Evolutionary conservation across 2,888 invertebrate genomes (phyloP).

Genomic region (Scaptomyza tumidula): DNA sequence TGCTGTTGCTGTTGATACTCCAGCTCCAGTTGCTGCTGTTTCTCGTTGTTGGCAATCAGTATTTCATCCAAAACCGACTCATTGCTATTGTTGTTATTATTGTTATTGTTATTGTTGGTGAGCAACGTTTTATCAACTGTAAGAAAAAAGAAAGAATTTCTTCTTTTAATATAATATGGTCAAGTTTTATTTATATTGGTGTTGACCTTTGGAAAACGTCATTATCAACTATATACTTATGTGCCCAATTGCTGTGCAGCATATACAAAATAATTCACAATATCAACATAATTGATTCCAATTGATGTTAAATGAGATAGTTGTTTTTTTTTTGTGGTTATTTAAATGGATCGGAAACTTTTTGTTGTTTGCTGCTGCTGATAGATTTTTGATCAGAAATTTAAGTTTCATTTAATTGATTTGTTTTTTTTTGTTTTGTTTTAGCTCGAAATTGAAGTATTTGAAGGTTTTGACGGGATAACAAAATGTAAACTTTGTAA

Average conservation of each 20-base stretch:
- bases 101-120: conserved; percentile 39
- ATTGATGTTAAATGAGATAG: conserved; percentile 70
- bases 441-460: conserved; percentile 12
- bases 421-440: conserved; percentile 8
- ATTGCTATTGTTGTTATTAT: conserved; percentile 28
- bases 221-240: conserved; percentile 14
- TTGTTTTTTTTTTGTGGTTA: conserved; percentile 23
- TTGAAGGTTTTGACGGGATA: not conserved
- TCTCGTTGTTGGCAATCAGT: conserved; percentile 53
- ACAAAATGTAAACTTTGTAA: not conserved
- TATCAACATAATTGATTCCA: conserved; percentile 71
- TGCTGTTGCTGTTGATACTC: conserved; percentile 62
- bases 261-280: conserved; percentile 64
- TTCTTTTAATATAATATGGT: too few species aligned
- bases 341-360: conserved; percentile 27
- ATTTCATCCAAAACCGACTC: conserved; percentile 55
- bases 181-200: conserved; percentile 1
- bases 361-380: conserved; percentile 1
- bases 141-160: conserved; percentile 39
- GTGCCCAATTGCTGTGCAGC: conserved; percentile 48
- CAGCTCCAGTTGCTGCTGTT: conserved; percentile 57
- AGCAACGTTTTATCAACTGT: conserved; percentile 63
- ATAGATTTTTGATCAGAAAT: conserved; percentile 18
- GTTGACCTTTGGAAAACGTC: not conserved
- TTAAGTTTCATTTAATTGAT: conserved; percentile 48